Base-by-base conservation (phyloP, 1,140 invertebrate species). In the Atta texana region DNA sequence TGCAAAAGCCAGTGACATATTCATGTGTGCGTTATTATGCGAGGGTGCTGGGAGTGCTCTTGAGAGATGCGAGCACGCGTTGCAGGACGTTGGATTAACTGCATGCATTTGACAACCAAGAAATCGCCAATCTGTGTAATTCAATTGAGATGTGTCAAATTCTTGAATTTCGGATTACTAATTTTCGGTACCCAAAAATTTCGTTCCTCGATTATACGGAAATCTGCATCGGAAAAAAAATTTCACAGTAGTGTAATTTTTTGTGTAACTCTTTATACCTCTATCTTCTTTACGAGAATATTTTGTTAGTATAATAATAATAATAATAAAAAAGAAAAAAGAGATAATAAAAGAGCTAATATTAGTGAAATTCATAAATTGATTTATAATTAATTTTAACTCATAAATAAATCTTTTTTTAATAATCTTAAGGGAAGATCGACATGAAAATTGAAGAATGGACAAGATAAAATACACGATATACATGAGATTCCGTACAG, bases 1-100 rank as follows among this genome's bases (percentile, higher is more conserved):
- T 88, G 82, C 89, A 90, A 90, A 90, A 90, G 75, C 90, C 90
- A 81, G 81, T 76, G 90, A 91, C 90, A 91, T 91, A 91, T 91
- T 91, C 90, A 91, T 91, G 86, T 81, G 86, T 88, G 88, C 88
- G 75, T 89, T 91, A 91, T 91, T 91, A 91, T 77, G 86, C 88
- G 88, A 88, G 89, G 88, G 90, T 88, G 82, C 80, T 59, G 74
- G 57, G 88, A 91, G 90, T 91, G 86, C 90, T 91, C 90, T 91
- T 88, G 86, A 91, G 88, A 91, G 86, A 91, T 80, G 85, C 86
- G 81, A 86, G 90, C 87, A 89, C 88, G 86, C 88, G 85, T 89
- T 89, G 86, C 85, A 85, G 80, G 68, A 90, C 77, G 88, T 90
- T 87, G 88, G 87, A 91, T 91, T 91, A 84, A 90, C 86, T 89